phyloP scores from a whole-genome alignment of 2,888 invertebrate species.

The Torymus aiolomorphi region DNA sequence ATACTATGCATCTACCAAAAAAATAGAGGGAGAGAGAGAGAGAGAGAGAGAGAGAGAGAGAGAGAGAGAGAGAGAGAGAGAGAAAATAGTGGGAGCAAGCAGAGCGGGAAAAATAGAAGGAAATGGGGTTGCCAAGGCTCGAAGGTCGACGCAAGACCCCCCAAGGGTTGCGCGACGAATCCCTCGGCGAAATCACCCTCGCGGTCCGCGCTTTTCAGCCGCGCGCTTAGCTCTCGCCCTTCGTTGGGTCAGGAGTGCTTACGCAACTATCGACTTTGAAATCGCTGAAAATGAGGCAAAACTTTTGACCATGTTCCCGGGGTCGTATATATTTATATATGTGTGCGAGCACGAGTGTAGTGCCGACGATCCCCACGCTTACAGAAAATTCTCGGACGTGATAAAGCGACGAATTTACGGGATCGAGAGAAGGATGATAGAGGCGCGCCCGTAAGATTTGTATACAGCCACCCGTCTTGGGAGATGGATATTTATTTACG shows the following conservation, averaged over 20 bases:
- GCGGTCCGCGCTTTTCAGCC: constrained; percentile 6
- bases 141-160: not conserved
- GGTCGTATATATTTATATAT: too few species aligned
- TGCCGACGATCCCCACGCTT: too few species aligned
- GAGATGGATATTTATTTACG: constrained; percentile 23
- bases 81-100: constrained; percentile 28
- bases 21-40: too few species aligned
- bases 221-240: constrained; percentile 6
- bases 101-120: not conserved
- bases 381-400: not conserved
- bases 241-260: constrained; percentile 38
- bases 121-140: constrained; percentile 31
- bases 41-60: too few species aligned
- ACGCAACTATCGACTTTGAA: constrained; percentile 44
- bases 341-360: too few species aligned
- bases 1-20: constrained; percentile 57
- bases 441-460: not conserved
- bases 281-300: constrained; percentile 42
- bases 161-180: constrained; percentile 29
- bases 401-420: constrained; percentile 35
- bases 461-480: not conserved
- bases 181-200: constrained; percentile 39
- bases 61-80: not conserved
- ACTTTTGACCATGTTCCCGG: constrained; percentile 24
- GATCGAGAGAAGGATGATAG: not conserved